phyloP scores from a whole-genome alignment of 1,140 invertebrate genomes.

The Elymnias hypermnestra region DNA sequence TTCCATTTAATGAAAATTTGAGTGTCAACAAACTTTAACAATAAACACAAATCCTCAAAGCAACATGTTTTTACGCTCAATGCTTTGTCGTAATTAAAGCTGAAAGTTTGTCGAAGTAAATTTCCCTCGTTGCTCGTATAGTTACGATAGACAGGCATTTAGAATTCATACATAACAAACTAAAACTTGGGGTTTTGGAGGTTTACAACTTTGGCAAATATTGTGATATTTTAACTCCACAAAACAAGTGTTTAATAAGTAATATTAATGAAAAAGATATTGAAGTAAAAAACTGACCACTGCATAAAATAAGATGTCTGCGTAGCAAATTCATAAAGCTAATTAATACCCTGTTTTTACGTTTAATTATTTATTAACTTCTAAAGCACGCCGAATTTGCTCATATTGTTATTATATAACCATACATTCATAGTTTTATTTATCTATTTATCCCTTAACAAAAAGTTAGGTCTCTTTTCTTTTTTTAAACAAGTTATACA shows the following conservation, averaged over 20 bases:
- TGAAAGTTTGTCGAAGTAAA: slow-evolving; percentile 10
- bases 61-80: not conserved
- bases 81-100: slow-evolving; percentile 1
- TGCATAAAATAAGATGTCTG: no score
- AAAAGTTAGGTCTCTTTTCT: no score
- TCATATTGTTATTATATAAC: no score
- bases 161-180: slow-evolving; percentile 19
- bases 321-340: no score
- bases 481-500: no score
- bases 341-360: no score
- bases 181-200: not conserved
- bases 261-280: not conserved
- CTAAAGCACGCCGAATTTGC: no score
- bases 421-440: no score
- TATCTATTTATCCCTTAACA: no score
- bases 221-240: not conserved
- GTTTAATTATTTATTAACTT: no score
- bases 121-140: slow-evolving; percentile 25
- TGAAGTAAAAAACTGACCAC: no score
- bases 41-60: not conserved
- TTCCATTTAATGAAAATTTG: not conserved
- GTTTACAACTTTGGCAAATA: no score
- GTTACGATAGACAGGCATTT: slow-evolving; percentile 11
- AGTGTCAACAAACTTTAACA: not conserved
- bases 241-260: not conserved